Conservation (phyloP, 2,888 invertebrate species). For the Apodemia hepburni region DNA sequence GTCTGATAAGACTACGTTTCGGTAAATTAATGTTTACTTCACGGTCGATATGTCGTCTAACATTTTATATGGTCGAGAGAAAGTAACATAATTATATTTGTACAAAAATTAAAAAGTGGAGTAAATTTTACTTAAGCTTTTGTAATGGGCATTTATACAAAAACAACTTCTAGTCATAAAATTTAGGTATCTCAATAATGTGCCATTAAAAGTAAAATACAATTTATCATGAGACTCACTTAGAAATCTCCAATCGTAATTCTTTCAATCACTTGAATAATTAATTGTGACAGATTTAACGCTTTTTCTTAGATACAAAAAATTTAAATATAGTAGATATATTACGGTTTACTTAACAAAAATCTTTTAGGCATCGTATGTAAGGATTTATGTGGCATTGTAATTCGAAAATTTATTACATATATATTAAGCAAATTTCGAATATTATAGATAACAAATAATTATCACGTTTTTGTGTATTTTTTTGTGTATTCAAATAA, state of each 20-base stretch:
- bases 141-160: conserved; percentile 5
- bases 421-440: too few relatives aligned
- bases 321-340: conserved; percentile 70
- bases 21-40: conserved; percentile 53
- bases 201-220: conserved; percentile 1
- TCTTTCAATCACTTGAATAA: conserved; percentile 63
- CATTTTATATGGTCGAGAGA: conserved; percentile 33
- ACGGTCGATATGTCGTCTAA: conserved; percentile 41
- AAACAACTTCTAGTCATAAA: not conserved
- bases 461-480: too few relatives aligned
- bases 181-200: not conserved
- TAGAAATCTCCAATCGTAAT: not conserved
- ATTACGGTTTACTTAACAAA: conserved; percentile 50
- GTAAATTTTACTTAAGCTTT: conserved; percentile 44
- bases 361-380: conserved; percentile 7
- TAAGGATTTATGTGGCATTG: too few relatives aligned
- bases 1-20: conserved; percentile 45
- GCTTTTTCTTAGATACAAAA: conserved; percentile 64
- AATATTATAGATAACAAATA: too few relatives aligned
- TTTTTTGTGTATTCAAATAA: too few relatives aligned
- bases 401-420: too few relatives aligned
- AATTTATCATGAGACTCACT: not conserved
- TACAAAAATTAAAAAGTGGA: conserved; percentile 41
- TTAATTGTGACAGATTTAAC: conserved; percentile 72
- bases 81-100: conserved; percentile 36